Conservation (phyloP, 2,797 vertebrate genomes). For the Malurus leucopterus region DNA sequence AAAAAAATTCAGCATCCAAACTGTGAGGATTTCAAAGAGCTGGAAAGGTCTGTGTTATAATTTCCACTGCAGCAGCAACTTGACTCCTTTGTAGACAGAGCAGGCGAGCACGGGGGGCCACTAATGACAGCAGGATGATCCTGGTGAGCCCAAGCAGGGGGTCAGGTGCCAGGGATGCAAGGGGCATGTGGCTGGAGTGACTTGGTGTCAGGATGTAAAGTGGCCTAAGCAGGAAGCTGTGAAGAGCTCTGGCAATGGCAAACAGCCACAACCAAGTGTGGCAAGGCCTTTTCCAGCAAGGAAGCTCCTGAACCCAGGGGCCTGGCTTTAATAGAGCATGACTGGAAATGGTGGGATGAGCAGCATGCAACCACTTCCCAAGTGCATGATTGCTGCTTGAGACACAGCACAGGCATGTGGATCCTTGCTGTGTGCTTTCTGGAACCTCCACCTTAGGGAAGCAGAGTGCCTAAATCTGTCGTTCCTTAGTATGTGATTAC, state of each 20-base stretch:
- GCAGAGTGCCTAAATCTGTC: background rate
- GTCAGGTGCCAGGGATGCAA: background rate
- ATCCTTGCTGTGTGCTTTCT: rapidly evolving
- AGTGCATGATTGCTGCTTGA: rapidly evolving
- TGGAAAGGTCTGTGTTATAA: background rate
- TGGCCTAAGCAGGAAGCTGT: background rate
- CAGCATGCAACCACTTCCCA: background rate
- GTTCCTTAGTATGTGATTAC: background rate
- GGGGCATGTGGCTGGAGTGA: background rate
- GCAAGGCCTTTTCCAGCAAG: background rate
- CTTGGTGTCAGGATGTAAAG: slow-evolving; percentile 18
- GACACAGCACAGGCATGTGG: rapidly evolving
- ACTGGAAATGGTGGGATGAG: background rate
- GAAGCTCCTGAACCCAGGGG: background rate
- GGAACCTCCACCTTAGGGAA: background rate
- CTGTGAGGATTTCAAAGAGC: background rate
- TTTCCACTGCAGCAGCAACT: background rate
- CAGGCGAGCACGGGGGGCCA: rapidly evolving
- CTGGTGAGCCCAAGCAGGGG: slow-evolving; percentile 34
- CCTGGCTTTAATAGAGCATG: background rate
- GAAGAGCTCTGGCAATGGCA: background rate
- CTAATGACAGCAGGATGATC: slow-evolving; percentile 9
- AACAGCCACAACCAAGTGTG: background rate
- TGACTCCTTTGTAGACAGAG: background rate
- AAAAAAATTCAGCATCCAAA: background rate